phyloP scores from a whole-genome alignment of 2,113 vertebrate genomes.

The Gobio gobio region DNA sequence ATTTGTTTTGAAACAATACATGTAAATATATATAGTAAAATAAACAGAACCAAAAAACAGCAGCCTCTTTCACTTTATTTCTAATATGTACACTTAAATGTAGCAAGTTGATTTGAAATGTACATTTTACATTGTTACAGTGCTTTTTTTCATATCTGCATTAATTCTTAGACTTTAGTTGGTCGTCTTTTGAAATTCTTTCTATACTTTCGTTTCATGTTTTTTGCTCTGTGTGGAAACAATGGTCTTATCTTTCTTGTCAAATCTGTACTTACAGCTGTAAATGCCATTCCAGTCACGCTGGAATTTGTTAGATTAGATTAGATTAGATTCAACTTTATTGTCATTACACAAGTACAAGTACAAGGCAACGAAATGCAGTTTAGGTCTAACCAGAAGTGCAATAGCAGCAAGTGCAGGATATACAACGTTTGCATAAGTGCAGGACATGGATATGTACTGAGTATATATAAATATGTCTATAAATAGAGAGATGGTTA shows the following conservation, averaged over 20 bases:
- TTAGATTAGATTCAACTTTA: too few relatives aligned
- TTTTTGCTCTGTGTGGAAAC: background rate
- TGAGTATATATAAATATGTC: too few relatives aligned
- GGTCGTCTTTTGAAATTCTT: background rate
- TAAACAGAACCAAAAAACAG: background rate
- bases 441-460: too few relatives aligned
- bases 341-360: too few relatives aligned
- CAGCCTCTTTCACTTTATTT: background rate
- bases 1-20: background rate
- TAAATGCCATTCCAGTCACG: background rate
- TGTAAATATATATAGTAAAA: background rate
- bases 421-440: too few relatives aligned
- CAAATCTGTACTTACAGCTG: background rate
- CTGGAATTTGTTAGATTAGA: background rate
- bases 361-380: too few relatives aligned
- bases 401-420: too few relatives aligned
- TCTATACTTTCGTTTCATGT: background rate
- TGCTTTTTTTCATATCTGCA: background rate
- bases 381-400: too few relatives aligned
- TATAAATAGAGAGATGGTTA: too few relatives aligned
- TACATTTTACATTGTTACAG: background rate
- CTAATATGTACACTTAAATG: background rate
- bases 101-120: background rate
- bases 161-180: background rate
- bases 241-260: background rate